Percentiles rank a stretch among this genome's conserved stretches.
Evolutionary conservation across 2,113 vertebrate species (phyloP).

Genomic region (rat (Rattus norvegicus)): DNA sequence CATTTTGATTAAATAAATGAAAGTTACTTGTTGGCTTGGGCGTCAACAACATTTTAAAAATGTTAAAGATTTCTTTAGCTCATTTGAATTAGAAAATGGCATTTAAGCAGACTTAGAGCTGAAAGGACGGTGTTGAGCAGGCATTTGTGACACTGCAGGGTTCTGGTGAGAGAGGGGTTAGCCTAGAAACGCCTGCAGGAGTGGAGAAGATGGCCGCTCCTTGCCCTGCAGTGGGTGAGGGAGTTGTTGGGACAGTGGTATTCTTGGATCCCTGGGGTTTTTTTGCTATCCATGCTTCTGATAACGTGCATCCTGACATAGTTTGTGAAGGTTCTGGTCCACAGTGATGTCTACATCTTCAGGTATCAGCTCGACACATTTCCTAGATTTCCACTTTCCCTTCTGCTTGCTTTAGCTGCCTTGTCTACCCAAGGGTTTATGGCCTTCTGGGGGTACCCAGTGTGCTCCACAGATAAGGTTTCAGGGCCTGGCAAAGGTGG

Average conservation of each 20-base stretch:
- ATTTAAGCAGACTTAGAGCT: background rate
- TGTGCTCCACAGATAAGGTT: background rate
- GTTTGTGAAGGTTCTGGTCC: background rate
- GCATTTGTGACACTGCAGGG: background rate
- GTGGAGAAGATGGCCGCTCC: background rate
- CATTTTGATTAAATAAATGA: background rate
- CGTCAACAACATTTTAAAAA: background rate
- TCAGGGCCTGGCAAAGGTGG: background rate
- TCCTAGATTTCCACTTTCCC: background rate
- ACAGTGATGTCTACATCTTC: background rate
- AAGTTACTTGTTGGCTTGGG: background rate
- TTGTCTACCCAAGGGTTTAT: background rate
- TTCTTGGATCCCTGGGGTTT: background rate
- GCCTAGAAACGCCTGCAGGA: background rate
- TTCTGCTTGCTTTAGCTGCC: background rate
- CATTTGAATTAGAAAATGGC: background rate
- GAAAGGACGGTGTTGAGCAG: background rate
- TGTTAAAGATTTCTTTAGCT: background rate
- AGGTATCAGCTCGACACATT: background rate
- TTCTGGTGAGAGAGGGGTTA: background rate
- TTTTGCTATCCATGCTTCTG: rapidly evolving
- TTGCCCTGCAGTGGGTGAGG: background rate
- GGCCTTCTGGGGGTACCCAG: background rate
- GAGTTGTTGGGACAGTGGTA: background rate
- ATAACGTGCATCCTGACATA: background rate